These are phyloP conservation scores for Nyctibius grandis DNA, from an alignment of 2,797 vertebrate species.

Conservation along the genomic window DNA sequence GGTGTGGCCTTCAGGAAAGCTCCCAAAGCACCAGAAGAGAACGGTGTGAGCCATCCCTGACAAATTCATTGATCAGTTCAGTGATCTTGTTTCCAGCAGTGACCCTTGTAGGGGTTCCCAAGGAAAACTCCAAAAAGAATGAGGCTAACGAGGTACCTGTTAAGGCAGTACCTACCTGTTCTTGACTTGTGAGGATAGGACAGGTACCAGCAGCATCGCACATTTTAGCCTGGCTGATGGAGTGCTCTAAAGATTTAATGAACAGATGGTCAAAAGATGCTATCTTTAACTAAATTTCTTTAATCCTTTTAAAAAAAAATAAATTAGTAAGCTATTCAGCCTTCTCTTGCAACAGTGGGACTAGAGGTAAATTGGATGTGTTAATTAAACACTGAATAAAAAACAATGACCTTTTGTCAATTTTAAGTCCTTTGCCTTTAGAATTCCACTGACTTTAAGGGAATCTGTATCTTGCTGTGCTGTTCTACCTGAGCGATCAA, in stretches of 20 bases:
- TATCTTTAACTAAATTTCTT: neutral
- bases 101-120: neutral
- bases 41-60: neutral
- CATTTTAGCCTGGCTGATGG: neutral
- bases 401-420: neutral
- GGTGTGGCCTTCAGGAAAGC: neutral
- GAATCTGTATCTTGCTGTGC: neutral
- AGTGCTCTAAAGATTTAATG: neutral
- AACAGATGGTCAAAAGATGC: accelerated
- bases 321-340: neutral
- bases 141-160: neutral
- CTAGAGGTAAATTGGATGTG: neutral
- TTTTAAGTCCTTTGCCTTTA: constrained; percentile 33
- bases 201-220: neutral
- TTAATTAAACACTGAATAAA: constrained; percentile 31
- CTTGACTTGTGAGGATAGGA: neutral
- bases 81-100: neutral
- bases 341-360: neutral
- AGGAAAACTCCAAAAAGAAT: neutral
- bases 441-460: neutral
- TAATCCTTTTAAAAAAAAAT: neutral
- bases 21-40: neutral
- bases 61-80: neutral
- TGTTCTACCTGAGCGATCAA: neutral
- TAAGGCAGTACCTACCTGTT: neutral